phyloP scores from a whole-genome alignment of 1,140 invertebrate species.

The Hestina assimilis region DNA sequence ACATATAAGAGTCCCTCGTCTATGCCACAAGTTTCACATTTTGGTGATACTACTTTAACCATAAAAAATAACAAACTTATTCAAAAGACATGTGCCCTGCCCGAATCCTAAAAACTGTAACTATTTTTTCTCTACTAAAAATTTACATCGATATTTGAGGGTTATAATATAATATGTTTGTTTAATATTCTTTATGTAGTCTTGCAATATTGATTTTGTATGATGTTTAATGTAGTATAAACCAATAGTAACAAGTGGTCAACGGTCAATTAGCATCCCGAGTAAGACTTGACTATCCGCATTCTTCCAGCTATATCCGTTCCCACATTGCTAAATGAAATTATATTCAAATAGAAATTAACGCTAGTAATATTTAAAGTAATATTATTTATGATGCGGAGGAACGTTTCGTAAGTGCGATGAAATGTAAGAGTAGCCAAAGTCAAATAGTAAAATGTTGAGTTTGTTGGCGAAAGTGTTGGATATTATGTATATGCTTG shows the following conservation, averaged over 20 bases:
- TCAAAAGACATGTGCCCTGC: too few relatives aligned
- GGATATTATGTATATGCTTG: conserved; percentile 19
- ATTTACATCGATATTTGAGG: too few relatives aligned
- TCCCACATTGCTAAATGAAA: conserved; percentile 46
- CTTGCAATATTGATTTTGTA: not conserved
- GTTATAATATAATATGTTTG: not conserved
- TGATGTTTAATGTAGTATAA: not conserved
- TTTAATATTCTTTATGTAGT: not conserved
- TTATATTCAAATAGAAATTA: conserved; percentile 37
- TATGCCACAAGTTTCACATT: too few relatives aligned
- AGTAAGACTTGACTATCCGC: conserved; percentile 51
- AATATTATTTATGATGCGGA: conserved; percentile 35
- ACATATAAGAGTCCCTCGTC: too few relatives aligned
- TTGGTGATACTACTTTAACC: too few relatives aligned
- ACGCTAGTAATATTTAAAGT: conserved; percentile 2
- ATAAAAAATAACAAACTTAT: too few relatives aligned
- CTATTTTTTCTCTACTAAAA: too few relatives aligned
- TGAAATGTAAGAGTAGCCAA: conserved; percentile 37
- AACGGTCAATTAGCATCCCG: conserved; percentile 59
- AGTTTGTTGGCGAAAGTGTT: conserved; percentile 46
- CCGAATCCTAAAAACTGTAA: too few relatives aligned
- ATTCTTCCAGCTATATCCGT: conserved; percentile 53
- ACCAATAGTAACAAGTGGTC: conserved; percentile 3
- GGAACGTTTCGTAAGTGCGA: conserved; percentile 31
- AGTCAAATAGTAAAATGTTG: conserved; percentile 40